Percentiles rank a stretch among this genome's conserved stretches.
Evolutionary conservation across 2,888 invertebrate species (phyloP).

Genomic region (Pollenia labialis): DNA sequence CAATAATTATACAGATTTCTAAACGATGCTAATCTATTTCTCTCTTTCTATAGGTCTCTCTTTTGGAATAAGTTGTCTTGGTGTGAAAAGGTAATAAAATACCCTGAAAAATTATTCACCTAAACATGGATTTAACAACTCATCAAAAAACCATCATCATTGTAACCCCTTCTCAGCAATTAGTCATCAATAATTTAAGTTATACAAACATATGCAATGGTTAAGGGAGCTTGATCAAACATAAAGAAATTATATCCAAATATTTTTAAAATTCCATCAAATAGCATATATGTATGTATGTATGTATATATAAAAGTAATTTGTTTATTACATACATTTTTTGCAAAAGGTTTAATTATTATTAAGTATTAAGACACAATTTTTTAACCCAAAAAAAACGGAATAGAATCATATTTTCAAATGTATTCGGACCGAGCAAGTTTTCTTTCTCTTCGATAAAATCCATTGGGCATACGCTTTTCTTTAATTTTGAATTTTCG

Average conservation of each 20-base stretch:
- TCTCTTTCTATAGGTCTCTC: slow-evolving; percentile 62
- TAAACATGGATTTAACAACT: slow-evolving; percentile 63
- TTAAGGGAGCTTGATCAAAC: slow-evolving; percentile 50
- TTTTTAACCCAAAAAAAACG: too few relatives aligned
- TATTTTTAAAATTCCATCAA: background rate
- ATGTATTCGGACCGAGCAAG: too few relatives aligned
- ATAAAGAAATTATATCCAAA: background rate
- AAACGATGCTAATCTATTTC: slow-evolving; percentile 70
- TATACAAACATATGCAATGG: slow-evolving; percentile 35
- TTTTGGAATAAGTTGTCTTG: background rate
- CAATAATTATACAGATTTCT: background rate
- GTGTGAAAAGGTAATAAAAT: slow-evolving; percentile 42
- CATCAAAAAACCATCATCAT: slow-evolving; percentile 58
- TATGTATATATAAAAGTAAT: too few relatives aligned
- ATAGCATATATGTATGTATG: too few relatives aligned
- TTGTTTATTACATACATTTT: too few relatives aligned
- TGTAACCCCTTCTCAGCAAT: slow-evolving; percentile 45
- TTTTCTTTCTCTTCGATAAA: too few relatives aligned
- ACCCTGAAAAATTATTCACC: slow-evolving; percentile 30
- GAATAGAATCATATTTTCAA: too few relatives aligned
- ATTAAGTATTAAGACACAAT: too few relatives aligned
- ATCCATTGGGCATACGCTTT: too few relatives aligned
- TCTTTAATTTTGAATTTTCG: too few relatives aligned
- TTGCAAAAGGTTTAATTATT: too few relatives aligned
- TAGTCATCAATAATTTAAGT: slow-evolving; percentile 32